Evolutionary conservation across 2,888 invertebrate genomes (phyloP).

Genomic region (Pristionchus arcanus): DNA sequence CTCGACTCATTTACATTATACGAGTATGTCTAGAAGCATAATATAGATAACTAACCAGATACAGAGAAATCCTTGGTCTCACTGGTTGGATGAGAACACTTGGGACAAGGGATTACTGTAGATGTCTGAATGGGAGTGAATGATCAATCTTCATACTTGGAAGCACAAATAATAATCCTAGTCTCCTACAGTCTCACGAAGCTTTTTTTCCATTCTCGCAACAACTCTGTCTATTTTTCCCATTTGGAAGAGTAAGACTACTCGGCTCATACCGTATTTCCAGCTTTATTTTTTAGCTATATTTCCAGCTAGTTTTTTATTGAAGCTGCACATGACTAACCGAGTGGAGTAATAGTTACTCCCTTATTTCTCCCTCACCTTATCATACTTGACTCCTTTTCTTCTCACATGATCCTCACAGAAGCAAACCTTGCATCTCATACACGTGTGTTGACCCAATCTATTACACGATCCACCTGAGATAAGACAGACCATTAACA

Average conservation of each 20-base stretch:
- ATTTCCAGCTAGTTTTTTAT: no score
- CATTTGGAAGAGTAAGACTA: background rate
- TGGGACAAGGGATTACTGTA: conserved; percentile 90
- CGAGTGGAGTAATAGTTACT: background rate
- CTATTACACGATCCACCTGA: conserved; percentile 94
- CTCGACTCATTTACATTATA: no score
- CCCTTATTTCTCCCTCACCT: background rate
- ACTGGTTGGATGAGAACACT: conserved; percentile 93
- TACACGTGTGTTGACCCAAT: conserved; percentile 94
- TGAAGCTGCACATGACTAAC: no score
- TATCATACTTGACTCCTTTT: conserved; percentile 52
- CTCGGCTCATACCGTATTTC: background rate
- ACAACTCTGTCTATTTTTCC: background rate
- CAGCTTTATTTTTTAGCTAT: no score
- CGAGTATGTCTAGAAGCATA: no score
- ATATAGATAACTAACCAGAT: conserved; percentile 86
- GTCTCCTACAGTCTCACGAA: background rate
- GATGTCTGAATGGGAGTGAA: conserved; percentile 76
- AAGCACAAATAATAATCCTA: background rate
- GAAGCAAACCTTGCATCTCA: conserved; percentile 95
- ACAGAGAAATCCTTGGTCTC: conserved; percentile 95
- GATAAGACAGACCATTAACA: background rate
- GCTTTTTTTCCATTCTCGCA: background rate
- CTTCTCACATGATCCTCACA: conserved; percentile 94
- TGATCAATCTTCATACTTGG: background rate